Evolutionary conservation across 2,888 invertebrate species (phyloP).

Genomic region (Melangyna quadrimaculata): DNA sequence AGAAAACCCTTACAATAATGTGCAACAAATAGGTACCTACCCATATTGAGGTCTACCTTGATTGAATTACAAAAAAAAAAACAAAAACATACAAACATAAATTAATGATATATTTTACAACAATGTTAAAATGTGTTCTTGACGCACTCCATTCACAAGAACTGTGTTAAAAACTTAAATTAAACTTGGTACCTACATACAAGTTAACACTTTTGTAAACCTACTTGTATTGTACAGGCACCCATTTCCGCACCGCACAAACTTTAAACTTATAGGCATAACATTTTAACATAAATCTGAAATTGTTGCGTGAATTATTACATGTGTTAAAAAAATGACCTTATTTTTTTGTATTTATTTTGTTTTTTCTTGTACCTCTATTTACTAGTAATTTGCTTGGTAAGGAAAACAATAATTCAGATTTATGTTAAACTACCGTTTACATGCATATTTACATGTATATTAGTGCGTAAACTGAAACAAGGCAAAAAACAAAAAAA

Average conservation of each 20-base stretch:
- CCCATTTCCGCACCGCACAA: background rate
- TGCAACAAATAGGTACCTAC: too few relatives aligned
- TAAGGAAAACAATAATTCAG: background rate
- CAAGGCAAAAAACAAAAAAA: background rate
- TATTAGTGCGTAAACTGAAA: conserved; percentile 8
- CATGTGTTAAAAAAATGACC: background rate
- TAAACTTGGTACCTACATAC: too few relatives aligned
- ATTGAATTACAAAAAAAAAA: too few relatives aligned
- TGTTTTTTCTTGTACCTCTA: background rate
- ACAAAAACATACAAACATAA: too few relatives aligned
- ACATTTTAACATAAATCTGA: background rate
- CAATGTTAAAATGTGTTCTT: background rate
- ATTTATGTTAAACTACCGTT: background rate
- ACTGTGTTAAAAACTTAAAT: too few relatives aligned
- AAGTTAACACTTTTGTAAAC: background rate
- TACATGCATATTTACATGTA: too few relatives aligned
- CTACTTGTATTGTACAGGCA: background rate
- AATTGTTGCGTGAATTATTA: conserved; percentile 2
- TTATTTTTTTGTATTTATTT: background rate
- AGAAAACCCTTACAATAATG: too few relatives aligned
- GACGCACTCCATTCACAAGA: background rate
- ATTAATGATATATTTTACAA: too few relatives aligned
- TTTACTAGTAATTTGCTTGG: conserved; percentile 11
- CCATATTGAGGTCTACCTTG: too few relatives aligned
- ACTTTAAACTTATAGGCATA: background rate